Base-by-base conservation (phyloP, 2,797 vertebrate genomes). In the Pterois miles region DNA sequence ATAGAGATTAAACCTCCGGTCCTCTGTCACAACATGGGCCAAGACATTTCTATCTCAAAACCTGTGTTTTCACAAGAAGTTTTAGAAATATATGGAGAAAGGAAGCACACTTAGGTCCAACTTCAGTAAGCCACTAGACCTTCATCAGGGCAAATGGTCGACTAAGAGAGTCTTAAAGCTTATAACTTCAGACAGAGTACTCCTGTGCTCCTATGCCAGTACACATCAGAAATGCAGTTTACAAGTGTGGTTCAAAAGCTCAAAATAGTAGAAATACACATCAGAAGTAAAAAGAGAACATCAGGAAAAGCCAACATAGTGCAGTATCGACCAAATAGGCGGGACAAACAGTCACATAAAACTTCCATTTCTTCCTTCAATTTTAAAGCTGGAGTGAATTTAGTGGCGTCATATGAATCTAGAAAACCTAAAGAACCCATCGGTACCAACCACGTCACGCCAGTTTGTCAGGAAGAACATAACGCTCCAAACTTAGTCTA, bases 1-100 rank as follows among this genome's bases (percentile, higher is more conserved):
- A 77, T 72, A 48, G 64, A 79, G 78, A 83, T 78, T 79, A 84
- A 68, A 76, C 65, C 71, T 69, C 33, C 27, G 9, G 11, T 58
- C 86, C 70, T 90, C 90, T 71, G 65, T 73, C 73, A 68, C 70
- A 43, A 57, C 75, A n/a, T 0, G 5, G 20, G 46, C 20, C 13
- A 0, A 50, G 73, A 88, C 69, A 50, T 68, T 83, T 78, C 71
- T 59, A 50, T 79, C 72, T 56, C 31, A 20, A 58, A 53, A 34
- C 22, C 11, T 8, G 11, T 34, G 43, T 46, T 46, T 46, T 46
- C 18, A 46, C 43, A 23, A 29, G 4, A 76, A 18, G 53, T 46
- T 68, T 74, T 22, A 22, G 6, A 52, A 43, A 40, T 11, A 25
- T 11, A 8, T 3, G 25, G 25, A 53, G 52, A 53, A 20, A 43